Conservation (phyloP, 2,797 vertebrate species). For the Coilia nasus region DNA sequence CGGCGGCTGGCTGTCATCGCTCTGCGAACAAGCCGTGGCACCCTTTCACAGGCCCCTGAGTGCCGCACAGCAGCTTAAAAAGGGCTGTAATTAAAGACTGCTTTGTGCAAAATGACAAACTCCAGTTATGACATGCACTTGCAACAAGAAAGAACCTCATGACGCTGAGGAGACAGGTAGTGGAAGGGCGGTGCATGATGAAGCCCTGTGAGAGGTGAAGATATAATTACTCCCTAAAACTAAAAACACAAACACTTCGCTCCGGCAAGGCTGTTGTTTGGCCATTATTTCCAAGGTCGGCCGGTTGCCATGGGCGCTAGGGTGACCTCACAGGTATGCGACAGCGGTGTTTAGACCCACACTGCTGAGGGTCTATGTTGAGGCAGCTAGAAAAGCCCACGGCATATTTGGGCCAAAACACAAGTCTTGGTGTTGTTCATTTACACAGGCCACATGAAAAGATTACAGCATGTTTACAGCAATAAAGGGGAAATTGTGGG, state of each 20-base stretch:
- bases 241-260: slow-evolving; percentile 34
- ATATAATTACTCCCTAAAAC: slow-evolving; percentile 35
- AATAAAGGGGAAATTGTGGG: background rate
- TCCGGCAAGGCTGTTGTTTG: background rate
- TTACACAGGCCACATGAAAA: background rate
- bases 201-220: slow-evolving; percentile 44
- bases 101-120: slow-evolving; percentile 63
- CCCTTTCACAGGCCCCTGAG: slow-evolving; percentile 50
- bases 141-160: slow-evolving; percentile 50
- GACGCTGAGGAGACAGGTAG: slow-evolving; percentile 51
- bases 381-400: background rate
- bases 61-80: slow-evolving; percentile 52
- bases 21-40: slow-evolving; percentile 44
- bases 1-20: slow-evolving; percentile 48
- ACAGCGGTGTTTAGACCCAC: background rate
- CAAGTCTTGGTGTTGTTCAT: background rate
- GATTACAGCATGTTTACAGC: background rate
- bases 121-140: slow-evolving; percentile 60
- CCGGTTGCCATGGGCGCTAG: background rate
- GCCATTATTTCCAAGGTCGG: background rate
- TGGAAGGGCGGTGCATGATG: slow-evolving; percentile 23
- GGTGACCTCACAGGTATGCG: slow-evolving; percentile 3
- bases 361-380: no score
- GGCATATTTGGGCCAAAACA: background rate
- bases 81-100: slow-evolving; percentile 61